Percentiles rank a stretch among this genome's conserved stretches.
These are phyloP conservation scores for Lepisosteus oculatus DNA, from an alignment of 2,113 vertebrate species.

Conservation along the genomic window DNA sequence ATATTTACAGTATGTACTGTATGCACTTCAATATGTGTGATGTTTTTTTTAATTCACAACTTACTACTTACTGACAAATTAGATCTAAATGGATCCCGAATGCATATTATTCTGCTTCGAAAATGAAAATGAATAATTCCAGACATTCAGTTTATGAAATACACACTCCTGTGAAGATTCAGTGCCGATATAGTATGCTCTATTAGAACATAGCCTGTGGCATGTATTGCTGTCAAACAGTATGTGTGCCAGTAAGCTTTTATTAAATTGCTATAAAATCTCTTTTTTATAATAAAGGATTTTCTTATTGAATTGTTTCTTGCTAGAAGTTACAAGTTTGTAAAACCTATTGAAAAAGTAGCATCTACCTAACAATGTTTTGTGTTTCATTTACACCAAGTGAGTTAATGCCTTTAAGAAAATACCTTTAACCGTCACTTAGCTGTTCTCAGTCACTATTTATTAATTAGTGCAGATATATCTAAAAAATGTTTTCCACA, in stretches of 20 bases:
- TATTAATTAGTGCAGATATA: too few species aligned
- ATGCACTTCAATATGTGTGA: background rate
- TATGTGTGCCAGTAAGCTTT: background rate
- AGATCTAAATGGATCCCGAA: background rate
- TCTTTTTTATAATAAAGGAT: background rate
- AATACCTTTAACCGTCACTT: too few species aligned
- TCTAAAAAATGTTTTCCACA: too few species aligned
- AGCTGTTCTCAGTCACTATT: too few species aligned
- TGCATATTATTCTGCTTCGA: constrained; percentile 6
- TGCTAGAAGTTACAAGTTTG: too few species aligned
- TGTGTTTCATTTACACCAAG: too few species aligned
- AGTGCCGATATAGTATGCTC: background rate
- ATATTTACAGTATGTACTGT: background rate
- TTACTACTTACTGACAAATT: too few species aligned
- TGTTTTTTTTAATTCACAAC: background rate
- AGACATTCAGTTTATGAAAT: background rate
- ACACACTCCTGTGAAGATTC: constrained; percentile 8
- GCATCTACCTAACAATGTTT: too few species aligned
- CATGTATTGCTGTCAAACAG: constrained; percentile 3
- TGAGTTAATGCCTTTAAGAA: too few species aligned
- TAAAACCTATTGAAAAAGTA: too few species aligned
- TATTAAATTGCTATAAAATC: constrained; percentile 4
- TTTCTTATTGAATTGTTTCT: too few species aligned
- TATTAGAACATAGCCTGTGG: background rate
- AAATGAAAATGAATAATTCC: constrained; percentile 4